Base-by-base conservation (phyloP, 2,113 vertebrate genomes). In the Phalacrocorax brasilianus region DNA sequence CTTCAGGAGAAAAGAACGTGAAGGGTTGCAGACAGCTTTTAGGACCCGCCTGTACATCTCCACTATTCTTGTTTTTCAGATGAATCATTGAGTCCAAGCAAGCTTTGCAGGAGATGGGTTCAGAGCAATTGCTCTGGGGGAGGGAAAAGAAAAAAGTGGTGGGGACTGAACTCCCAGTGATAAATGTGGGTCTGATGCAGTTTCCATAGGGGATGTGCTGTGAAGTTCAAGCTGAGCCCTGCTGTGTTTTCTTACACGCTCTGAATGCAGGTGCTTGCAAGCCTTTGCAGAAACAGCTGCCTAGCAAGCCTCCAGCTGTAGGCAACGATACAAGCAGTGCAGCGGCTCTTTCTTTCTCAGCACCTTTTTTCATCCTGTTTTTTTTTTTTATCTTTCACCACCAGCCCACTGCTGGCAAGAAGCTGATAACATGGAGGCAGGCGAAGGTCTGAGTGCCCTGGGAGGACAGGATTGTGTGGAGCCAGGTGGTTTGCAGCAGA, bases 311-410 rank as follows among this genome's bases (percentile, higher is more conserved):
- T 75, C 44, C 30, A 32, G 35, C 67, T 61, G 59, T 5, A 44
- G 53, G 35, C 16, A 1, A 2, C 6, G 33, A 18, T 20, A 10
- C 3, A 8, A 2, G 5, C 21, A 9, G 2, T 44, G 47, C 13
- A 23, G 23, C 20, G 26, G 32, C 35, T 56, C 19, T 49, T 40
- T 5, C 23, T 6, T 44, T 44, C 42, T 44, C 44, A 63, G 42
- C 16, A 62, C 38, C 21, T n/a, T 27, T 40, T 59, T 19, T 24
- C 5, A 26, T 52, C 32, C 35, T 12, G 0, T 18, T 33, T 61
- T 52, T 32, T 38, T 20, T 38, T 20, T 45, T 73, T 20, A 5
- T 22, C 66, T 50, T 45, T 40, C 12, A 5, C n/a, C 38, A 9
- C 16, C 19, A 30, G 44, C 33, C 32, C 2, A 8, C 16, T n/a